phyloP scores from a whole-genome alignment of 2,113 vertebrate genomes.

The Pithys albifrons region DNA sequence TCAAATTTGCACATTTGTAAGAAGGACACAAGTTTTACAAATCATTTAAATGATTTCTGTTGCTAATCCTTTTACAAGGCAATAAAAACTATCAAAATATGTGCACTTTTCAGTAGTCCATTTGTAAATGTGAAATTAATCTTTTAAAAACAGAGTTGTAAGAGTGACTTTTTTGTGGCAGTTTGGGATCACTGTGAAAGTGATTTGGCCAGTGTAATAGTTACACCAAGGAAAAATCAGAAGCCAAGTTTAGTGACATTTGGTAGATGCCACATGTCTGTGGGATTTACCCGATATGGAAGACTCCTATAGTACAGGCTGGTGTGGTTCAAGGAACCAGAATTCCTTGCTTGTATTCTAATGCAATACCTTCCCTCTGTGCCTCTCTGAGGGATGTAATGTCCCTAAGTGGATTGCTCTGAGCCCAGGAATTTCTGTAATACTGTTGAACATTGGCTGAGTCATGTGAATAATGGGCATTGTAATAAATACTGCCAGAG shows the following conservation, averaged over 20 bases:
- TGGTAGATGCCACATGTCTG: neutral
- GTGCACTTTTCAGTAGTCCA: neutral
- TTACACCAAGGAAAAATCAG: neutral
- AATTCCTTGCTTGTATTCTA: neutral
- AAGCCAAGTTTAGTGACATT: neutral
- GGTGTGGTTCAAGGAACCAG: neutral
- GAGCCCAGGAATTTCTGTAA: neutral
- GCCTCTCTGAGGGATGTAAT: accelerated
- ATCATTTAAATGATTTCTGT: neutral
- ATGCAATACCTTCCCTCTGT: neutral
- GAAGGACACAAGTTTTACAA: neutral
- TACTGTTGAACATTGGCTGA: neutral
- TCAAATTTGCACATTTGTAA: neutral
- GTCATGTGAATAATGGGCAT: neutral
- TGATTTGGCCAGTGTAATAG: neutral
- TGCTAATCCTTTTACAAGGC: neutral
- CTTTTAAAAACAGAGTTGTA: neutral
- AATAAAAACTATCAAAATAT: neutral
- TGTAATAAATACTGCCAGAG: neutral
- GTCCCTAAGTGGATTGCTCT: neutral
- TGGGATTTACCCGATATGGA: neutral
- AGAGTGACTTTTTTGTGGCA: neutral
- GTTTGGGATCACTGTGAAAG: neutral
- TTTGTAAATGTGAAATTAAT: neutral
- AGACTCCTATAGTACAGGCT: neutral